Percentiles rank a stretch among this genome's conserved stretches.
phyloP scores from a whole-genome alignment of 1,140 invertebrate species.

The Lordiphosa collinella region DNA sequence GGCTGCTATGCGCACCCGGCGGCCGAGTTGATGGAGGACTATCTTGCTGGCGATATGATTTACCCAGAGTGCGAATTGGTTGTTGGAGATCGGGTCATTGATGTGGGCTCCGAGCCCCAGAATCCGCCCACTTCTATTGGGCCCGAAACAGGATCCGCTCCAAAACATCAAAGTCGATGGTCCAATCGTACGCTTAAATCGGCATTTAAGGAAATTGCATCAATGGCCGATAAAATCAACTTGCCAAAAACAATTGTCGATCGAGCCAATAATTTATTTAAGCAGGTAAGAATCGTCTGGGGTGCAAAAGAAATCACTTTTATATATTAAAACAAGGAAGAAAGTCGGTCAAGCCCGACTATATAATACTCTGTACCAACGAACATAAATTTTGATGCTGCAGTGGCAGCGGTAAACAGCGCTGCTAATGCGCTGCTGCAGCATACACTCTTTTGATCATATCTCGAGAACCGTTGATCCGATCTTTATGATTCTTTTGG shows the following conservation, averaged over 20 bases:
- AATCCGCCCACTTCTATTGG: slow-evolving; percentile 99
- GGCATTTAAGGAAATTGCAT: slow-evolving; percentile 97
- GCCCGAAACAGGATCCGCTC: slow-evolving; percentile 91
- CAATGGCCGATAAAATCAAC: slow-evolving; percentile 99
- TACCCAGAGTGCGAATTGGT: slow-evolving; percentile 99
- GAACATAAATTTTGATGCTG: too few species aligned
- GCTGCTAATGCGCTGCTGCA: too few species aligned
- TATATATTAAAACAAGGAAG: too few species aligned
- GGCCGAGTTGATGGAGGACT: slow-evolving; percentile 97
- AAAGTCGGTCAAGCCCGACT: too few species aligned
- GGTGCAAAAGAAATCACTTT: too few species aligned
- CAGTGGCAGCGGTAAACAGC: too few species aligned
- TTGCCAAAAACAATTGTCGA: slow-evolving; percentile 97
- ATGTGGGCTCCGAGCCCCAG: slow-evolving; percentile 99
- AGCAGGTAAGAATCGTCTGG: too few species aligned
- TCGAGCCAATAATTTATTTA: slow-evolving; percentile 96
- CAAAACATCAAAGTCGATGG: slow-evolving; percentile 96
- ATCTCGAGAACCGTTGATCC: too few species aligned
- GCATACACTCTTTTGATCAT: too few species aligned
- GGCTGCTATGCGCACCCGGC: slow-evolving; percentile 97
- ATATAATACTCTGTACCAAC: too few species aligned
- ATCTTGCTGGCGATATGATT: slow-evolving; percentile 98
- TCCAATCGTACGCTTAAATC: slow-evolving; percentile 96
- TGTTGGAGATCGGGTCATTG: slow-evolving; percentile 98
- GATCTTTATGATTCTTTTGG: too few species aligned